These are phyloP conservation scores for Mormyrus proboscirostris DNA, from an alignment of 2,797 vertebrate species.

Conservation along the genomic window DNA sequence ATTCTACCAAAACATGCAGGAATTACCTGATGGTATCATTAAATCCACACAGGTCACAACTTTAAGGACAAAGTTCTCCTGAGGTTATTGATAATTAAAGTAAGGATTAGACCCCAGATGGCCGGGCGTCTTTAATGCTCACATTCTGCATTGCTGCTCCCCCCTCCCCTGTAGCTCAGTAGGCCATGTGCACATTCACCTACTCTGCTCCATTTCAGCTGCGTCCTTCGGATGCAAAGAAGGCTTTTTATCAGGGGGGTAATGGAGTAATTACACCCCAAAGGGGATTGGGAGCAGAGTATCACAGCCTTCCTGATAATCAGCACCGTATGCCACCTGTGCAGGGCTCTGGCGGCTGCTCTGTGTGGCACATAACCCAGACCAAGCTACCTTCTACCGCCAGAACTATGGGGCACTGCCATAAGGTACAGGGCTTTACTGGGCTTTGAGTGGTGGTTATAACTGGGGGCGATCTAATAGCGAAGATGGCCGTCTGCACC, in stretches of 20 bases:
- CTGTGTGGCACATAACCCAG: not conserved
- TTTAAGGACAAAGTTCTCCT: slow-evolving; percentile 19
- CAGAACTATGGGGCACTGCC: not conserved
- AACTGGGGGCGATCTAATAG: not conserved
- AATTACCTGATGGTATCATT: not conserved
- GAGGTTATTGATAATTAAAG: slow-evolving; percentile 33
- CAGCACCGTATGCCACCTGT: not conserved
- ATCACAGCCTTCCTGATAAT: slow-evolving; percentile 7
- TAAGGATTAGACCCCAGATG: slow-evolving; percentile 31
- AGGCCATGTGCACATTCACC: not conserved
- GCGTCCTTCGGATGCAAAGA: slow-evolving; percentile 12
- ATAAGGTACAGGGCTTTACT: not conserved
- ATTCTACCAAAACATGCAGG: not conserved
- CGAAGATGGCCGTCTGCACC: not conserved
- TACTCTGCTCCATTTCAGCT: not conserved
- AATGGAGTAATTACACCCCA: slow-evolving; percentile 27
- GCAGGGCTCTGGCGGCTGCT: not conserved
- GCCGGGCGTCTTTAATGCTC: slow-evolving; percentile 16
- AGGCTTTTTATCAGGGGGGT: slow-evolving; percentile 24
- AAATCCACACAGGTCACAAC: slow-evolving; percentile 21
- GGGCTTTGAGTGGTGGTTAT: not conserved
- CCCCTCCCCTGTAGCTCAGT: not conserved
- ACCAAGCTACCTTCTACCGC: not conserved
- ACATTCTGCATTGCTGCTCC: slow-evolving; percentile 1
- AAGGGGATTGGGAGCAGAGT: slow-evolving; percentile 10